phyloP scores from a whole-genome alignment of 2,113 vertebrate genomes.

The Dasypus novemcinctus region DNA sequence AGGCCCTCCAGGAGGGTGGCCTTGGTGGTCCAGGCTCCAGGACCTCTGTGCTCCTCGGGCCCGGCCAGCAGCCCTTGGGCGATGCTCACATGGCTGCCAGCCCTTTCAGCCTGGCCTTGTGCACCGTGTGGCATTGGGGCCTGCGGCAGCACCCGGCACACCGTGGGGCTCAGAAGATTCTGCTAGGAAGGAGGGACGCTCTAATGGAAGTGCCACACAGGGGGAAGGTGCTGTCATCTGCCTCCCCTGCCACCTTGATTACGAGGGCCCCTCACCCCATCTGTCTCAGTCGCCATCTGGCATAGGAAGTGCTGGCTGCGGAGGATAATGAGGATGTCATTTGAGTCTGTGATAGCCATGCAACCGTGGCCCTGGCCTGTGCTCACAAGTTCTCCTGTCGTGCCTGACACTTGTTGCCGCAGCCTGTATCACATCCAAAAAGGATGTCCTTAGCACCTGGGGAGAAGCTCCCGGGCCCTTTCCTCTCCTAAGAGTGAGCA shows the following conservation, averaged over 20 bases:
- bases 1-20: neutral
- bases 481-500: neutral
- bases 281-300: neutral
- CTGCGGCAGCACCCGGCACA: neutral
- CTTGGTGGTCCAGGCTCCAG: neutral
- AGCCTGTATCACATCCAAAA: neutral
- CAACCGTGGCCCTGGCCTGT: neutral
- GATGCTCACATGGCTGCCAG: too few relatives aligned
- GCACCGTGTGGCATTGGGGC: too few relatives aligned
- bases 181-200: neutral
- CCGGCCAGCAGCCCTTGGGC: neutral
- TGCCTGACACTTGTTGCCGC: neutral
- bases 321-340: neutral
- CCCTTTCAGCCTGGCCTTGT: neutral
- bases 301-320: neutral
- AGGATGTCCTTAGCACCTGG: neutral
- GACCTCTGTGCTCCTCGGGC: neutral
- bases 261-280: neutral
- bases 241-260: neutral
- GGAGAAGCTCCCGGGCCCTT: neutral
- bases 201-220: neutral
- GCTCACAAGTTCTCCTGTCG: neutral
- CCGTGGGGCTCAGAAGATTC: neutral
- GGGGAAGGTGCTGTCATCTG: neutral
- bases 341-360: neutral